Evolutionary conservation across 1,140 invertebrate genomes (phyloP).

Genomic region (Zaprionus camerounensis): DNA sequence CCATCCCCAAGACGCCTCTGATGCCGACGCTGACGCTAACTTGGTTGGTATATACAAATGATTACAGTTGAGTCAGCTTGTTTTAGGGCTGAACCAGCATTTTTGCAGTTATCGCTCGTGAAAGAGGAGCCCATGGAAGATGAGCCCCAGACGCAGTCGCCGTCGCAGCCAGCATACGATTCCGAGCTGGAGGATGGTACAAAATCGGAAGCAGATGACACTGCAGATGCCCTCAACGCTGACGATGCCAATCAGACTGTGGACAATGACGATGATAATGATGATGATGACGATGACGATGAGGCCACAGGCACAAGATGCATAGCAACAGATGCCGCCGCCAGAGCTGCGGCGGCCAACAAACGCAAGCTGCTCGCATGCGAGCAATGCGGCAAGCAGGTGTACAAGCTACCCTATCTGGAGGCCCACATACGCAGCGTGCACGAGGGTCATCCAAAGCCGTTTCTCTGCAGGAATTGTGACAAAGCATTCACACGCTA

Average conservation of each 20-base stretch:
- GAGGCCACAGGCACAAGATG: conserved; percentile 5
- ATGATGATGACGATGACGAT: conserved; percentile 26
- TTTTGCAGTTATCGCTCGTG: conserved; percentile 48
- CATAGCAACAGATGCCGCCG: not conserved
- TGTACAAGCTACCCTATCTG: conserved; percentile 74
- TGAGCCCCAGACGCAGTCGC: conserved; percentile 3
- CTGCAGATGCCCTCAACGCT: not conserved
- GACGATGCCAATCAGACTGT: not conserved
- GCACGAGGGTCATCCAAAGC: conserved; percentile 72
- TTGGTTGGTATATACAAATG: conserved; percentile 53
- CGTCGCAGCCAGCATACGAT: conserved; percentile 10
- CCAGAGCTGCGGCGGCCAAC: conserved; percentile 2
- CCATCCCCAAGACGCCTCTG: not conserved
- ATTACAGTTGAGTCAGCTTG: conserved; percentile 41
- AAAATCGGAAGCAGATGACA: not conserved
- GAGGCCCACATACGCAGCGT: conserved; percentile 77
- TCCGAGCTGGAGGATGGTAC: conserved; percentile 1
- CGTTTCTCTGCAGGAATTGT: conserved; percentile 67
- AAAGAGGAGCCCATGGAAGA: conserved; percentile 60
- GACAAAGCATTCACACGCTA: conserved; percentile 74
- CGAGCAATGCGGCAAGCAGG: conserved; percentile 73
- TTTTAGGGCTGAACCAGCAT: conserved; percentile 40
- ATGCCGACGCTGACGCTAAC: conserved; percentile 24
- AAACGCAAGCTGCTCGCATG: conserved; percentile 54
- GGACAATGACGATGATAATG: conserved; percentile 10